Base-by-base conservation (phyloP, 2,113 vertebrate species). In the Andinoacara biseriatus region DNA sequence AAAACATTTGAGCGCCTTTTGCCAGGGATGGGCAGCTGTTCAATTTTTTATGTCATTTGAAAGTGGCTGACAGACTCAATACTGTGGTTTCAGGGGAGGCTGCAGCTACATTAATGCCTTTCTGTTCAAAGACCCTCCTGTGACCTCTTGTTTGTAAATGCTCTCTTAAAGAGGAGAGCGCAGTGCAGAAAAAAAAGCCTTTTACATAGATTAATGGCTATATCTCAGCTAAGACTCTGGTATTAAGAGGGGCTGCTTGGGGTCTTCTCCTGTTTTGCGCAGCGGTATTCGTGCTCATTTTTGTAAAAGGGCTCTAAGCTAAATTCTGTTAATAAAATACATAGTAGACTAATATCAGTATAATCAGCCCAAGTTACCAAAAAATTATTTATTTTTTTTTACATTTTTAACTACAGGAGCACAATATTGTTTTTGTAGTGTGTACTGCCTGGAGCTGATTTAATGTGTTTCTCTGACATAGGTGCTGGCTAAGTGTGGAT, bases 401-500 rank as follows among this genome's bases (percentile, higher is more conserved):
- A 5, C 24, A 60, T 80, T 77, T n/a, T 57, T 72, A 10, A 43
- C 69, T 2, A 0, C 29, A 74, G 61, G 59, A 76, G 10, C 15
- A 33, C 2, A 17, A 46, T 83, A 4, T 31, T 58, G 9, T 87
- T 7, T 22, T 63, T 65, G 13, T 35, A 10, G 22, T 7, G 29
- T 78, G 58, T 10, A 17, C 78, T 60, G 40, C n/a, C 52, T n/a
- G 10, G 3, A 67, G 61, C 59, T 90, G 35, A 85, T 86, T 62
- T 74, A 24, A 24, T 91, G 29, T 91, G 72, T 83, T 81, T 93
- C 89, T 92, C 87, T 61, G 1, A 90, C 20, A 60, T 62, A 99
- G 98, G 92, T 99, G 98, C 95, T 99, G 98, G 98, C 96, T 99
- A 87, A 97, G 96, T 52, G 96, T 99, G 95, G 98, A 99, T 95